Percentiles rank a stretch among this genome's conserved stretches.
These are phyloP conservation scores for Mobula hypostoma DNA, from an alignment of 2,113 vertebrate species.

Conservation along the genomic window DNA sequence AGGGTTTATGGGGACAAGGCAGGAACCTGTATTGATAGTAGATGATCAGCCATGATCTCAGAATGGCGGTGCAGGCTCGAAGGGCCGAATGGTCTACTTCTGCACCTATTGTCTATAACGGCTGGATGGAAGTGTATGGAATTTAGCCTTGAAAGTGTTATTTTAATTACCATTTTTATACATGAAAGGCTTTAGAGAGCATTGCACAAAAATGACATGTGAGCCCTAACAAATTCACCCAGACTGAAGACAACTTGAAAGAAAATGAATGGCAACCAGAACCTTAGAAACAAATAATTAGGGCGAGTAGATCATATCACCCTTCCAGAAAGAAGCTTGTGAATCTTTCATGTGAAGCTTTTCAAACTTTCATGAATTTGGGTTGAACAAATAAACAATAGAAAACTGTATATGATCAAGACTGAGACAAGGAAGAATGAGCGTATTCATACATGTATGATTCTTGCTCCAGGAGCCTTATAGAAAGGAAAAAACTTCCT, in stretches of 20 bases:
- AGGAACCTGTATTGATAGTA: no score
- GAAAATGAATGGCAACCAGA: not conserved
- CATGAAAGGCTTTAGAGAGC: no score
- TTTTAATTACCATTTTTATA: not conserved
- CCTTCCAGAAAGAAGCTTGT: not conserved
- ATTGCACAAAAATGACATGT: not conserved
- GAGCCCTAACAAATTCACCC: no score
- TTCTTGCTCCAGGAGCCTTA: no score
- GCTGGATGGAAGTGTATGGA: not conserved
- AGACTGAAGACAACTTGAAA: not conserved
- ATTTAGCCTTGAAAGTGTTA: not conserved
- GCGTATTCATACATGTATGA: not conserved
- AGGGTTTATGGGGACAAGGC: no score
- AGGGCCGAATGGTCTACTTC: no score
- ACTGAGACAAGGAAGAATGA: not conserved
- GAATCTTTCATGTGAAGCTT: not conserved
- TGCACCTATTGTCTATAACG: no score
- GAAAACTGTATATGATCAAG: not conserved
- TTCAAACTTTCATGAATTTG: not conserved
- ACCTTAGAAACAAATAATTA: not conserved
- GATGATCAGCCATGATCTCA: no score
- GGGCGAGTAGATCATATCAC: not conserved
- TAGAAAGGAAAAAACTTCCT: not conserved
- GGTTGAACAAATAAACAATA: not conserved
- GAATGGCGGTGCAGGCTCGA: no score